Evolutionary conservation across 1,140 invertebrate genomes (phyloP).

Genomic region (Eurytemora carolleeae): DNA sequence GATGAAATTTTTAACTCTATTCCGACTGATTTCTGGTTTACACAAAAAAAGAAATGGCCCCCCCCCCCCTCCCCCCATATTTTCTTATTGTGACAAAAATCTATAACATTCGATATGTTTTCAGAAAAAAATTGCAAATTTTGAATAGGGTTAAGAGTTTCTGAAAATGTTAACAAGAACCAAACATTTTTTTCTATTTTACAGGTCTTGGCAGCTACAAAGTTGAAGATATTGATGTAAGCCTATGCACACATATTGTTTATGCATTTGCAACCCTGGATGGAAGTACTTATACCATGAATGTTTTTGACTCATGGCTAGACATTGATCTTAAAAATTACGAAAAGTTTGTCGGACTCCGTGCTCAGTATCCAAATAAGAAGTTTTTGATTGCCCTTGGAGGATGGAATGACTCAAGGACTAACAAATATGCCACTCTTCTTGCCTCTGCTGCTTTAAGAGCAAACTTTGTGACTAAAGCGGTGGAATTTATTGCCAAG

Average conservation of each 20-base stretch:
- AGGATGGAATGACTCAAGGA: conserved; percentile 20
- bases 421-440: neutral
- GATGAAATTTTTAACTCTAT: no score
- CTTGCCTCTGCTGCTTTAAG: neutral
- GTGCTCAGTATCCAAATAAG: conserved; percentile 15
- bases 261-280: conserved; percentile 78
- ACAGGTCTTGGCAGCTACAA: conserved; percentile 54
- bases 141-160: no score
- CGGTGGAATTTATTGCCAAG: conserved; percentile 9
- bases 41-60: no score
- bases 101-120: no score
- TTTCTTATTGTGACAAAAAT: no score
- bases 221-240: conserved; percentile 55
- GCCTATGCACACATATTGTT: conserved; percentile 63
- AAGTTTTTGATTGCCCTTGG: conserved; percentile 22
- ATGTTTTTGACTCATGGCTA: neutral
- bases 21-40: no score
- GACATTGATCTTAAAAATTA: neutral
- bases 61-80: no score
- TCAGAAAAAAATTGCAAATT: no score
- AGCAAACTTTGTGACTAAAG: neutral
- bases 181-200: conserved; percentile 30
- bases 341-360: neutral
- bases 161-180: no score
- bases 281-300: conserved; percentile 43